Conservation (phyloP, 1,140 invertebrate species). For the Halotydeus destructor region DNA sequence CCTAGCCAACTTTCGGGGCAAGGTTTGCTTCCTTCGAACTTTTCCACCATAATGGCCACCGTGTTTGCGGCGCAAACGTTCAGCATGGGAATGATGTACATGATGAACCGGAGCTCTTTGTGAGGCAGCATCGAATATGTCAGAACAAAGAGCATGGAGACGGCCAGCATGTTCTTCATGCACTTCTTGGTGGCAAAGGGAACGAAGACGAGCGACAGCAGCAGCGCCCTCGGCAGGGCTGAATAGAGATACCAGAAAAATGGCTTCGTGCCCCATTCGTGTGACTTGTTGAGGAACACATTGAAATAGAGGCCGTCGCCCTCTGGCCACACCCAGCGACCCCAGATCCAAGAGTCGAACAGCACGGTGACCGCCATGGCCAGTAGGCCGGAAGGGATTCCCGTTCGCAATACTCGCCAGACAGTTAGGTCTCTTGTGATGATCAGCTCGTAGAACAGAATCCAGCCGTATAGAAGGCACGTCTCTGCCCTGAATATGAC, state of each 20-base stretch:
- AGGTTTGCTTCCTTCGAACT: slow-evolving; percentile 6
- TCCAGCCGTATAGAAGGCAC: slow-evolving; percentile 7
- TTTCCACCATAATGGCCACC: slow-evolving; percentile 1
- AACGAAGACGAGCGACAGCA: slow-evolving; percentile 47
- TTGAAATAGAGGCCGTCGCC: slow-evolving; percentile 74
- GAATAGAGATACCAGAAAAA: slow-evolving; percentile 98
- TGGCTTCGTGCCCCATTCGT: slow-evolving; percentile 83
- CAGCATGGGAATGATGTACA: slow-evolving; percentile 82
- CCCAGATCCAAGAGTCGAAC: slow-evolving; percentile 87
- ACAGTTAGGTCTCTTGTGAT: slow-evolving; percentile 8
- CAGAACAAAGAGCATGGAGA: slow-evolving; percentile 55
- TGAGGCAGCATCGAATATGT: slow-evolving; percentile 89
- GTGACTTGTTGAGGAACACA: slow-evolving; percentile 77
- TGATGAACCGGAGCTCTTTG: slow-evolving; percentile 93
- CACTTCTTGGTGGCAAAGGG: slow-evolving; percentile 52
- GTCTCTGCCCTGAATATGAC: slow-evolving; percentile 15
- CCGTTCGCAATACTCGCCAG: background rate
- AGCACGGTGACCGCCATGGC: slow-evolving; percentile 42
- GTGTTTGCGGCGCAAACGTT: slow-evolving; percentile 60
- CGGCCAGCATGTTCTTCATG: slow-evolving; percentile 42
- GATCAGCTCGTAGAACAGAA: slow-evolving; percentile 8
- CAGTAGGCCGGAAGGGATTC: slow-evolving; percentile 13
- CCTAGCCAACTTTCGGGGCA: slow-evolving; percentile 1
- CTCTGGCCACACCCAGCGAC: slow-evolving; percentile 77
- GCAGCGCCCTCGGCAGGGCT: slow-evolving; percentile 70